Evolutionary conservation across 2,888 invertebrate species (phyloP).

Genomic region (Epistrophe eligans): DNA sequence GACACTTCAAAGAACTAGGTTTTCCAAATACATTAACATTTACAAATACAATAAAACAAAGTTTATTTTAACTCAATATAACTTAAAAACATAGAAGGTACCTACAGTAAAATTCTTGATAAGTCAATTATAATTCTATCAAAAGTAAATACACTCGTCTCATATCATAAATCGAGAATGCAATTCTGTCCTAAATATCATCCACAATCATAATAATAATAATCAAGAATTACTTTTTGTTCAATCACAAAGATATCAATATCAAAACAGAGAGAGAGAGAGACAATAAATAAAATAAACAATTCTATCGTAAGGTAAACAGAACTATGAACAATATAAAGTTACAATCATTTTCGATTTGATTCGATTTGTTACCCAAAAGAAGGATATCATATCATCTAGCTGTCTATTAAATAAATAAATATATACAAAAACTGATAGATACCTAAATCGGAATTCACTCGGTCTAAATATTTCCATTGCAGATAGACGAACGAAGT

Average conservation of each 20-base stretch:
- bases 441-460: slow-evolving; percentile 13
- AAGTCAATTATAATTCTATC: slow-evolving; percentile 1
- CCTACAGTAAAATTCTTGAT: background rate
- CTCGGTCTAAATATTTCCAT: slow-evolving; percentile 6
- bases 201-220: background rate
- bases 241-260: slow-evolving; percentile 17
- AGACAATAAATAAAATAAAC: background rate
- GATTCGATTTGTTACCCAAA: background rate
- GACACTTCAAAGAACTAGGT: background rate
- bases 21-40: background rate
- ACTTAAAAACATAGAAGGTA: background rate
- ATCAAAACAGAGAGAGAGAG: background rate
- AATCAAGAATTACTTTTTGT: slow-evolving; percentile 2
- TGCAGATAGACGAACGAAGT: background rate
- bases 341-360: background rate
- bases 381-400: background rate
- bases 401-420: background rate
- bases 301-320: slow-evolving; percentile 19
- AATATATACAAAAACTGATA: background rate
- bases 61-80: background rate
- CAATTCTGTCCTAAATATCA: slow-evolving; percentile 22
- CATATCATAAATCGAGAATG: slow-evolving; percentile 9
- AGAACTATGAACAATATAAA: background rate
- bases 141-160: background rate
- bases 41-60: background rate